Conservation (phyloP, 2,888 invertebrate genomes). For the Sarcophaga variegata region DNA sequence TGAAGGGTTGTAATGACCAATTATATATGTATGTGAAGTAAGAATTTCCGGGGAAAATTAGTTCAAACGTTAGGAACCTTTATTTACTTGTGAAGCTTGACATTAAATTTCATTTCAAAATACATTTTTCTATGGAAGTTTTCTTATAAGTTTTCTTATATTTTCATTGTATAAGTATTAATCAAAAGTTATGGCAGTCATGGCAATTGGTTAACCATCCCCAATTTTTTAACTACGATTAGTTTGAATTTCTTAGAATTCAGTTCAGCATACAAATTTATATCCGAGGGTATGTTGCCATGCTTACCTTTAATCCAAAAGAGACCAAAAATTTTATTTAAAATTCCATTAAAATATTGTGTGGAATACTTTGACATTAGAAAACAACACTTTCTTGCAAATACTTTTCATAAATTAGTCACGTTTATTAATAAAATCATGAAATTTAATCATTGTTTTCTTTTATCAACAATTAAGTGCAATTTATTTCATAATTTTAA, state of each 20-base stretch:
- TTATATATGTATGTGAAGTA: too few species aligned
- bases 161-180: too few species aligned
- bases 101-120: too few species aligned
- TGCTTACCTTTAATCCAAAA: slow-evolving; percentile 26
- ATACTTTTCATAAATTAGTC: slow-evolving; percentile 4
- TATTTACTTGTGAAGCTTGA: too few species aligned
- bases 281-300: too few species aligned
- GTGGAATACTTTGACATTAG: slow-evolving; percentile 1
- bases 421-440: slow-evolving; percentile 15
- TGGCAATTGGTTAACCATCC: neutral
- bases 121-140: too few species aligned
- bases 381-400: neutral
- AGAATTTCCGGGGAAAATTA: too few species aligned
- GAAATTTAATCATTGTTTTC: neutral
- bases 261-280: too few species aligned
- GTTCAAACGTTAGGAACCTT: too few species aligned
- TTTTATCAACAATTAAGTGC: neutral
- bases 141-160: too few species aligned
- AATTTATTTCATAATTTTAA: neutral
- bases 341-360: neutral
- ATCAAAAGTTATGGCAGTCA: too few species aligned
- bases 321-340: neutral
- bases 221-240: neutral
- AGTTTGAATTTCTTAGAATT: neutral
- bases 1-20: too few species aligned